Percentiles rank a stretch among this genome's conserved stretches.
phyloP scores from a whole-genome alignment of 35 echinoderm and acorn worm genomes.

The Anneissia japonica region DNA sequence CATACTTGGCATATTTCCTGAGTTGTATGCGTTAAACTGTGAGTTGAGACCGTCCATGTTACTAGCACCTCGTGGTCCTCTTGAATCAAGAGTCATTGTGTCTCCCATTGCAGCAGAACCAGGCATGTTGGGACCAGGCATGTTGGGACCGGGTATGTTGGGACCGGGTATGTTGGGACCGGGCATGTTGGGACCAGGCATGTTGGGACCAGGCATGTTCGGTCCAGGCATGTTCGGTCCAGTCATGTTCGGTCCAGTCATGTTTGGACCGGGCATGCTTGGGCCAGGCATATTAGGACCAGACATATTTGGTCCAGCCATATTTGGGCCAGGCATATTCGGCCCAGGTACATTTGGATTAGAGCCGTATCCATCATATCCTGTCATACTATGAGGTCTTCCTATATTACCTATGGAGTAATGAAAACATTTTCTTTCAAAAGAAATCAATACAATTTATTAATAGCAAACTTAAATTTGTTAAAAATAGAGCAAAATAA shows the following conservation, averaged over 20 bases:
- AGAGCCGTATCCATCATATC: background rate
- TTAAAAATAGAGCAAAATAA: no score
- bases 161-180: no score
- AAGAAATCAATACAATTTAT: no score
- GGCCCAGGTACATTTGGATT: background rate
- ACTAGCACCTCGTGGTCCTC: slow-evolving; percentile 2
- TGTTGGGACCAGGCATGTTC: background rate
- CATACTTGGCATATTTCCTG: slow-evolving; percentile 50
- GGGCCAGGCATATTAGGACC: background rate
- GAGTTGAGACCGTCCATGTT: slow-evolving; percentile 54
- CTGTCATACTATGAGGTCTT: background rate
- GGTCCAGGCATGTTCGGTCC: background rate
- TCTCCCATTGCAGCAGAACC: background rate
- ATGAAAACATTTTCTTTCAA: no score
- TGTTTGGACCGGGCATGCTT: background rate
- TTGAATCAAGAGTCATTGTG: no score
- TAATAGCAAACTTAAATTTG: no score
- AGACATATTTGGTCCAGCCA: background rate
- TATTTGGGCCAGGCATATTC: background rate
- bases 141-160: background rate
- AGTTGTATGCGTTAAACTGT: slow-evolving; percentile 58
- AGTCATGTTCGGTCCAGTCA: background rate
- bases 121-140: background rate
- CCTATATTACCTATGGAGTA: background rate
- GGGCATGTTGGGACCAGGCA: background rate